Evolutionary conservation across 2,888 invertebrate species (phyloP), one percentile per base, ranked within the genome.

Genomic region (Chorisops tibialis): DNA sequence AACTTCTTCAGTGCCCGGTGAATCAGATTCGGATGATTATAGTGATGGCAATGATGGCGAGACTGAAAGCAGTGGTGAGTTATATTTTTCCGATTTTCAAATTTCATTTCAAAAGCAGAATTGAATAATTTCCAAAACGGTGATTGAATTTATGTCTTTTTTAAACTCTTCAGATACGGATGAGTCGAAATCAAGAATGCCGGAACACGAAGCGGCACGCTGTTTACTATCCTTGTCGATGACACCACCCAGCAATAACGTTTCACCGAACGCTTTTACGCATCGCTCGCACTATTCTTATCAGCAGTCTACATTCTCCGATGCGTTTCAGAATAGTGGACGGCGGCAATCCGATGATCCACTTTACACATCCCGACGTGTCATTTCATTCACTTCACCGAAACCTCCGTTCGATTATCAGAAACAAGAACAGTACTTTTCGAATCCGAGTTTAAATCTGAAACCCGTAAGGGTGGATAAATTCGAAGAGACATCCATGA

Each of bases 161-260:
- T n/a, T n/a, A n/a, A n/a, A n/a, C 37, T 37, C 76, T 76, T 47
- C 77, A 84, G 83, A 85, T 77, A 81, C 83, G 68, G 87, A 87
- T 75, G 85, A 85, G 68, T 85, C 84, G 65, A 87, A 85, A 71
- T 84, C 87, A 7, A 80, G 87, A n/a, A 78, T 87, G 67, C 86
- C 86, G 69, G 93, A 93, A 75, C 91, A 91, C 69, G 93, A 93
- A 79, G 92, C 92, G 6, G 93, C 92, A 0, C 87, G 89, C 69
- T 88, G 92, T 72, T 79, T 93, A 62, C 76, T 93, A 41, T 89
- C 91, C 37, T 79, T 93, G 47, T 87, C 83, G 19, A 79, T 81
- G 69, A 80, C 83, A 45, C 82, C 83, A 6, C 79, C 82, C 1
- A 75, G 71, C 59, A 63, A 22, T 12, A 69, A 65, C 68, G 77